Conservation (phyloP, 2,888 invertebrate species). For the Cotesia congregata region DNA sequence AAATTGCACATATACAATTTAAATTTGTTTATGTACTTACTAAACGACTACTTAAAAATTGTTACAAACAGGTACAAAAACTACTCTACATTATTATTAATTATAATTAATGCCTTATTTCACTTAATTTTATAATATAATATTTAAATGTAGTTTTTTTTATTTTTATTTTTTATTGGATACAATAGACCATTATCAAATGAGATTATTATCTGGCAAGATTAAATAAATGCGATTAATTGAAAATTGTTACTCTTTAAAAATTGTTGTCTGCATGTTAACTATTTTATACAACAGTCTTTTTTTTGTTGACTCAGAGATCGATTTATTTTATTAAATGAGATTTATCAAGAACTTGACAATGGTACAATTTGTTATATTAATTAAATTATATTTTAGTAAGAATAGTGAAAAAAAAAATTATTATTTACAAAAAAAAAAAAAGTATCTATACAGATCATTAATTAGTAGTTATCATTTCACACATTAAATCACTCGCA, state of each 20-base stretch:
- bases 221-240: conserved; percentile 9
- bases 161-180: conserved; percentile 18
- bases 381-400: conserved; percentile 12
- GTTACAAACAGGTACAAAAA: conserved; percentile 69
- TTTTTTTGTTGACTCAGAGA: conserved; percentile 7
- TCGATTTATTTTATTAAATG: conserved; percentile 13
- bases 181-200: not conserved
- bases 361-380: not conserved
- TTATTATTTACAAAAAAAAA: conserved; percentile 28
- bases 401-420: conserved; percentile 23
- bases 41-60: conserved; percentile 60
- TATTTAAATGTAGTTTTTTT: conserved; percentile 38
- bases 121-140: conserved; percentile 43
- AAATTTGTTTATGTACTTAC: conserved; percentile 52
- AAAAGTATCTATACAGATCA: conserved; percentile 34
- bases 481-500: not conserved
- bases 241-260: not conserved
- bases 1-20: conserved; percentile 65
- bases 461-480: not conserved
- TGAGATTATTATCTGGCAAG: conserved; percentile 14
- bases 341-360: conserved; percentile 4
- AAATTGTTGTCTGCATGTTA: not conserved
- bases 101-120: conserved; percentile 43
- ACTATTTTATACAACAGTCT: conserved; percentile 21
- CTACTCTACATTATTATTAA: conserved; percentile 57